phyloP scores from a whole-genome alignment of 2,888 invertebrate species.

The Peribatodes rhomboidaria region DNA sequence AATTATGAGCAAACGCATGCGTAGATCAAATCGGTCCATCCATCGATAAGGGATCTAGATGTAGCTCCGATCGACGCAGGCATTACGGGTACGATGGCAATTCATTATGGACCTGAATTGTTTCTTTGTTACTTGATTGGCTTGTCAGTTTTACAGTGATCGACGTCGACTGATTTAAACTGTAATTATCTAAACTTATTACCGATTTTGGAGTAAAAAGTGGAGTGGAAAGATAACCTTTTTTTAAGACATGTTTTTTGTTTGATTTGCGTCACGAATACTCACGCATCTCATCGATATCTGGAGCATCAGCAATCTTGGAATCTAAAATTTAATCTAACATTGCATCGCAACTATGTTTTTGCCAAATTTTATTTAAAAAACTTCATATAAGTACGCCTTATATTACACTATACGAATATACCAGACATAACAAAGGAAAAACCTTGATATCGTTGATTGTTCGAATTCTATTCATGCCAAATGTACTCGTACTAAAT shows the following conservation, averaged over 20 bases:
- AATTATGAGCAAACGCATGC: constrained; percentile 83
- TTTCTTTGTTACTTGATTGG: constrained; percentile 38
- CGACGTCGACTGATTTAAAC: constrained; percentile 36
- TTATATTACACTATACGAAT: background rate
- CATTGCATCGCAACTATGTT: background rate
- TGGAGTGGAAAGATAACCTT: constrained; percentile 2
- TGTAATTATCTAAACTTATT: constrained; percentile 44
- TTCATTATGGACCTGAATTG: constrained; percentile 61
- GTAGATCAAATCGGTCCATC: constrained; percentile 84
- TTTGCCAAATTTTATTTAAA: background rate
- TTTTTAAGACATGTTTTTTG: background rate
- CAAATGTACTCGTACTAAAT: background rate
- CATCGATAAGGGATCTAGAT: constrained; percentile 79
- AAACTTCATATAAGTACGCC: background rate
- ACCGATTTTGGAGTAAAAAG: constrained; percentile 25
- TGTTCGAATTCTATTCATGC: background rate
- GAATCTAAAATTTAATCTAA: background rate
- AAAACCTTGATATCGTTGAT: background rate
- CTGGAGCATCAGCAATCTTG: background rate
- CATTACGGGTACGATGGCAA: constrained; percentile 68
- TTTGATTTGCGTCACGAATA: background rate
- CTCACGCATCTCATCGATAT: background rate
- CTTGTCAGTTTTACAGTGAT: constrained; percentile 38
- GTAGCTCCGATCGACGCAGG: constrained; percentile 62
- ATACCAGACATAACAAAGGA: background rate